Conservation (phyloP, 2,888 invertebrate species). For the Protodeltote pygarga region DNA sequence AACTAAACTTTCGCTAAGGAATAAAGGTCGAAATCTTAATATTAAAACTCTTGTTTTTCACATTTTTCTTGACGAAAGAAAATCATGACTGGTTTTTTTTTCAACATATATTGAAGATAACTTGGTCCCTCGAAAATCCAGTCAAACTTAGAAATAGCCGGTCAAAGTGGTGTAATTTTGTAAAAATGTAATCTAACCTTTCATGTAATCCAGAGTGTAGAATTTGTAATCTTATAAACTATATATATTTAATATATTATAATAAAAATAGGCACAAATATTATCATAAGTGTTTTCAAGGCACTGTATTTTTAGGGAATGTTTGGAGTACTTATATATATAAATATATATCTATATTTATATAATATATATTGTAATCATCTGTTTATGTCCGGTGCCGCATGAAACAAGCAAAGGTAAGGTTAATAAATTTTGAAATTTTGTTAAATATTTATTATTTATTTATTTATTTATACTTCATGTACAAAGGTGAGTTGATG, state of each 20-base stretch:
- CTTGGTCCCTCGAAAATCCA: too few relatives aligned
- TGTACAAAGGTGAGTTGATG: too few relatives aligned
- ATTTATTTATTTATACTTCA: too few relatives aligned
- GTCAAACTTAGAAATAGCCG: constrained; percentile 11
- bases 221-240: constrained; percentile 42
- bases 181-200: constrained; percentile 21
- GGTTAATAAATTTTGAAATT: constrained; percentile 20
- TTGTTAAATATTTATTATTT: not conserved
- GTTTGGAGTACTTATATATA: too few relatives aligned
- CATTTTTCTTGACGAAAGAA: too few relatives aligned
- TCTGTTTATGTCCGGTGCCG: constrained; percentile 72
- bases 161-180: constrained; percentile 1
- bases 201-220: constrained; percentile 27
- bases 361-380: constrained; percentile 47
- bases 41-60: too few relatives aligned
- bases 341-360: too few relatives aligned
- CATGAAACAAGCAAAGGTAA: constrained; percentile 69
- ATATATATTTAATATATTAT: constrained; percentile 40
- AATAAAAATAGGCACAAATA: constrained; percentile 47
- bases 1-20: too few relatives aligned
- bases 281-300: constrained; percentile 58
- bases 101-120: too few relatives aligned
- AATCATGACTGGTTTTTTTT: too few relatives aligned
- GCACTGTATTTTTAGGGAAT: constrained; percentile 65
- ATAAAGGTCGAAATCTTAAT: too few relatives aligned